Evolutionary conservation across 1,140 invertebrate species (phyloP), one percentile per base, ranked within the genome.

Genomic region (Drosophila navojoa): DNA sequence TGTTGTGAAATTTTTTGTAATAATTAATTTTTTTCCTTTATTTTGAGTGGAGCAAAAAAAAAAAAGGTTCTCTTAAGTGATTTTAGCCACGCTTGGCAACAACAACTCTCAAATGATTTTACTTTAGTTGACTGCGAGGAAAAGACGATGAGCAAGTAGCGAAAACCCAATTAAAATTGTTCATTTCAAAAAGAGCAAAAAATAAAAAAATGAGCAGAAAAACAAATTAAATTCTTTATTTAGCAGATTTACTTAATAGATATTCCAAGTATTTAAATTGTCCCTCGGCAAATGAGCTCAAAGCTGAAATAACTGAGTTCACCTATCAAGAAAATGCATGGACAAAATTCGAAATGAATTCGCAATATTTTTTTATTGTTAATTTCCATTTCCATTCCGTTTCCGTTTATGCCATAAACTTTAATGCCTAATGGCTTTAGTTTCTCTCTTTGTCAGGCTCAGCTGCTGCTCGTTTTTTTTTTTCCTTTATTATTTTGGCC

Each of bases 21-120:
- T 89, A 87, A 87, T 87, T 87, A 87, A 87, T 89, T 89, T 82
- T 86, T 80, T 87, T 63, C 71, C 54, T 57, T 67, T 55, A 54
- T 68, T 72, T 49, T 57, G 32, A 54, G 19, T 32, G 10, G 4
- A 49, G 19, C 10, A 29, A 52, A 50, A 50, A 52, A 29, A 52
- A 50, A 50, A 52, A 52, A 52, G 49, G 38, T 60, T 69, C 79
- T 61, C 79, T 71, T 64, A 82, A 87, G 72, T 89, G 84, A 87
- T 87, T 86, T 86, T 32, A 50, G 44, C 74, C 44, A 9, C 27
- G 55, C 81, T 86, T 11, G 4, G 42, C 44, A 49, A 19, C 47
- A 50, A 35, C 71, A 64, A 40, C 45, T 19, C 19, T 49, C 25
- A 47, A 71, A 89, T 82, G 76, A 86, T 77, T 79, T 87, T 79